These are phyloP conservation scores for Phorcus lineatus DNA, from an alignment of 2,888 invertebrate species.

Conservation along the genomic window DNA sequence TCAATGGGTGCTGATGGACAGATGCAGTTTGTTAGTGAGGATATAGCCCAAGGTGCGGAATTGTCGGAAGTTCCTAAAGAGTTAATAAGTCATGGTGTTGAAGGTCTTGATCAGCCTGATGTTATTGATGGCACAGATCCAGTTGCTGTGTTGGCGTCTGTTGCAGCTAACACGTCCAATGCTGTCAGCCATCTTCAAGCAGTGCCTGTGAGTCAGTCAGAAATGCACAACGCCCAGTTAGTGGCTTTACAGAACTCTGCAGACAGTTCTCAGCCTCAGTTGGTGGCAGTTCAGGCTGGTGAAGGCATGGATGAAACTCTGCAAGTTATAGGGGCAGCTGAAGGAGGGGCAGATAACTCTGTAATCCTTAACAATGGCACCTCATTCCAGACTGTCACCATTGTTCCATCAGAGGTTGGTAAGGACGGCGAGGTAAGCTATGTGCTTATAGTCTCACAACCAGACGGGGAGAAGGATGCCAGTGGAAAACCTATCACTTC, in stretches of 20 bases:
- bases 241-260: slow-evolving; percentile 62
- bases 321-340: slow-evolving; percentile 36
- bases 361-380: slow-evolving; percentile 72
- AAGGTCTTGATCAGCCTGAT: background rate
- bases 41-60: slow-evolving; percentile 8
- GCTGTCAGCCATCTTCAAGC: slow-evolving; percentile 44
- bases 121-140: slow-evolving; percentile 47
- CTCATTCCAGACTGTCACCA: slow-evolving; percentile 88
- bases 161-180: slow-evolving; percentile 50
- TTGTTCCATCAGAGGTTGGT: slow-evolving; percentile 86
- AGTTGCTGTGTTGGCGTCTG: slow-evolving; percentile 56
- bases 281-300: slow-evolving; percentile 66
- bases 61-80: background rate
- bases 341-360: slow-evolving; percentile 28
- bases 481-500: slow-evolving; percentile 77
- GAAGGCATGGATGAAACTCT: slow-evolving; percentile 39
- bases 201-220: slow-evolving; percentile 26
- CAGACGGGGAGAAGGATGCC: slow-evolving; percentile 76
- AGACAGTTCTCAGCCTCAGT: slow-evolving; percentile 63
- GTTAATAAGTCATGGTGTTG: background rate
- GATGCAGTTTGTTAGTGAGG: slow-evolving; percentile 54
- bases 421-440: slow-evolving; percentile 90
- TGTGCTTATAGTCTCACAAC: slow-evolving; percentile 86
- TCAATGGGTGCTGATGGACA: slow-evolving; percentile 61
- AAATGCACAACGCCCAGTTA: slow-evolving; percentile 49